Base-by-base conservation (phyloP, 2,113 vertebrate genomes). In the Campylomormyrus tamandua region DNA sequence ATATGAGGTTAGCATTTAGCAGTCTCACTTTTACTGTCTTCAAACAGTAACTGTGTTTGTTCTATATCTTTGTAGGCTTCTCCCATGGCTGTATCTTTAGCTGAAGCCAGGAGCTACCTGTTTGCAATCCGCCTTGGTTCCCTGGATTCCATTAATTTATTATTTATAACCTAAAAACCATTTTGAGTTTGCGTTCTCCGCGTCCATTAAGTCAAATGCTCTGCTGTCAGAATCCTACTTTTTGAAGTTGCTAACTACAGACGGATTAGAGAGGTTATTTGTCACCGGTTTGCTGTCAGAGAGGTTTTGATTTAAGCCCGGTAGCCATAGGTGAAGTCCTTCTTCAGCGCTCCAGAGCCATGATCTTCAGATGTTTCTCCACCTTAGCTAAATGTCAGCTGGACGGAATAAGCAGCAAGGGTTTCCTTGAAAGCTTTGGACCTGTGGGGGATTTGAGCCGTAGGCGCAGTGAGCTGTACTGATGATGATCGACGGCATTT, bases 311-410 rank as follows among this genome's bases (percentile, higher is more conserved):
- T 77, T 77, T 77, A 77, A 17, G 70, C 70, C 35, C 11, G 4
- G 31, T 77, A 77, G 35, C 35, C 70, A 77, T 5, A 35, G 31
- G 27, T 70, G 66, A 74, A 1, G 66, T 35, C 74, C 74, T 15
- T 42, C 39, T 5, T 1, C 35, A 8, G 35, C 35, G 2, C 35
- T 80, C 74, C 35, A 77, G 31, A 39, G 31, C 10, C 31, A 80
- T 42, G 31, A 42, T 80, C 74, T 80, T 80, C 74, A 80, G 39
- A 80, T 80, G 74, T 80, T 80, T 80, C 74, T 80, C 74, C 74
- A 80, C 74, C 74, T 39, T 80, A 39, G 15, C 74, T 80, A 80
- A 80, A 80, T 80, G 74, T 42, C 74, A 80, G 74, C 17, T 39
- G 74, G 31, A 11, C 4, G 0, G 6, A 39, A 80, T 42, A 80